Evolutionary conservation across 2,797 vertebrate genomes (phyloP).

Genomic region (Hafferia zeledoni): DNA sequence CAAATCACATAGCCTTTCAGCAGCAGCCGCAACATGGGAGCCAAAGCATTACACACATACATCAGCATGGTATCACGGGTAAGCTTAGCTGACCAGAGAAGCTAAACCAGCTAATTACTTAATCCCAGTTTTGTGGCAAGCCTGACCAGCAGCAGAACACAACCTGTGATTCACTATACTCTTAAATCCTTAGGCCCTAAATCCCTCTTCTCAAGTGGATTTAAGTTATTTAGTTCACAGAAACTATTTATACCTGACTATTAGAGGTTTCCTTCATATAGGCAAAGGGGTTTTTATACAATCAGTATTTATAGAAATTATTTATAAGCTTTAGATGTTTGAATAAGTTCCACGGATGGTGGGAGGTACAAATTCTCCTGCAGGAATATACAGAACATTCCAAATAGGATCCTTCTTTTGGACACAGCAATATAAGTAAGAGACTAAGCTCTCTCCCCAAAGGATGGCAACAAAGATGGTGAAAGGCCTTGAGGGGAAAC

Average conservation of each 20-base stretch:
- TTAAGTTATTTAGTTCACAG: neutral
- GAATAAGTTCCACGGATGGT: neutral
- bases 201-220: neutral
- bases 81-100: neutral
- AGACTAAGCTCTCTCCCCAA: neutral
- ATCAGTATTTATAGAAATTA: neutral
- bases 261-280: neutral
- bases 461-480: neutral
- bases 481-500: neutral
- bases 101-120: neutral
- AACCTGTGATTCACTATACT: neutral
- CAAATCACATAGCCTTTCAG: neutral
- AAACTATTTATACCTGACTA: neutral
- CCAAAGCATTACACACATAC: neutral
- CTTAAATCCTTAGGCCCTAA: neutral
- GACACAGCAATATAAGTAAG: neutral
- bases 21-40: neutral
- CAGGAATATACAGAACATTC: neutral
- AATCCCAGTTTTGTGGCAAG: neutral
- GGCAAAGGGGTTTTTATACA: rapidly evolving
- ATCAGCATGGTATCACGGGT: neutral
- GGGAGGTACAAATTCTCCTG: neutral
- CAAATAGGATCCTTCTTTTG: neutral
- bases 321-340: neutral
- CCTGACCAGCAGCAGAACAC: neutral